Base-by-base conservation (phyloP, 2,888 invertebrate genomes). In the Agonum fuliginosum region DNA sequence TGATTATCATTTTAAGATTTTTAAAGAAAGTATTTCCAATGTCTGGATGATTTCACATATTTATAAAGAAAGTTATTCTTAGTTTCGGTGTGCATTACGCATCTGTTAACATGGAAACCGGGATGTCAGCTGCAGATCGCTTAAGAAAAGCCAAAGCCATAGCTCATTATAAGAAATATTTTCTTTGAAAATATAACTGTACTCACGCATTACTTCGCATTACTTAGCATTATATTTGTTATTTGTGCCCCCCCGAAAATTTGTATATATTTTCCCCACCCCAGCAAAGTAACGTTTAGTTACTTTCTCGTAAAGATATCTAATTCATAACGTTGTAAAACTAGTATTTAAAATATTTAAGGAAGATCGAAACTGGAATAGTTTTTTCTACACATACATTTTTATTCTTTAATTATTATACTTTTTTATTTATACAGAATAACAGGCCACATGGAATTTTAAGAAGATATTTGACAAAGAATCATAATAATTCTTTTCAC, bases 21-120 rank as follows among this genome's bases (percentile, higher is more conserved):
- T n/a, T 12, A 37, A 67, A 67, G 67, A 41, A 67, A 67, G 67
- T 67, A 20, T 5, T 67, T 41, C n/a, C 41, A 67, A 20, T 41
- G 22, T 37, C 12, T 48, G 48, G 27, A 24, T 17, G 22, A 43
- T 10, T 62, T 14, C 20, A 24, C 24, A 46, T n/a, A 46, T 10
- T 70, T 46, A 24, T 27, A 70, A 70, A 70, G 70, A 70, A 70
- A 70, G 48, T 24, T 24, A 14, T 46, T 41, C 43, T 43, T 20
- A 24, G 17, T 70, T 70, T 70, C 14, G n/a, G n/a, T 46, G 27
- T 27, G 8, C 46, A 46, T 5, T 67, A 67, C 20, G 70, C 70
- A 70, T 70, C 70, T 70, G 70, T 48, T 46, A 1, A 14, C 4
- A 37, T 24, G 54, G 54, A 19, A 5, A 20, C 30, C 19, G 24